Percentiles rank a stretch among this genome's conserved stretches.
phyloP scores from a whole-genome alignment of 2,113 vertebrate species.

The Microcebus jonahi region DNA sequence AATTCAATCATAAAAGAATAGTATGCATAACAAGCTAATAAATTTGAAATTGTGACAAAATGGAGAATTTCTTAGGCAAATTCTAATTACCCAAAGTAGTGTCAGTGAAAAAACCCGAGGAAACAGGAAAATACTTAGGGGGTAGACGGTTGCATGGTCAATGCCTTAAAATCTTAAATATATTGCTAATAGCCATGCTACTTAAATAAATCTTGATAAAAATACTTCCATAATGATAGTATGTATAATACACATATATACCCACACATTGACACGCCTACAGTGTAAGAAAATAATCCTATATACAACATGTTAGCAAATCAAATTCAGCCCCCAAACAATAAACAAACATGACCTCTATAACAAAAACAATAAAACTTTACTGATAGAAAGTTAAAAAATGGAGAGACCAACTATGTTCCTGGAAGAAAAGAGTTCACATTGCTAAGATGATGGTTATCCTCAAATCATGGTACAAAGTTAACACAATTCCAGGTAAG shows the following conservation, averaged over 20 bases:
- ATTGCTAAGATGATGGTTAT: not conserved
- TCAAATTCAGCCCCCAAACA: not conserved
- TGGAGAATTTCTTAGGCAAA: not conserved
- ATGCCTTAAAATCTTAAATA: not conserved
- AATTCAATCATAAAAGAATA: not conserved
- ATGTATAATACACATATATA: not conserved
- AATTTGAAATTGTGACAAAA: not conserved
- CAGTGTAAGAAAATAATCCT: not conserved
- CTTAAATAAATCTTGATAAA: not conserved
- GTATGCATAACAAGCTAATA: not conserved
- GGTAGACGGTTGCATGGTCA: not conserved
- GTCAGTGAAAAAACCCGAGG: not conserved
- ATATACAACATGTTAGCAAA: not conserved
- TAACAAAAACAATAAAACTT: not conserved
- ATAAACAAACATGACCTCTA: not conserved
- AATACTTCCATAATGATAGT: not conserved
- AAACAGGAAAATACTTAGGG: not conserved
- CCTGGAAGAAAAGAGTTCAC: not conserved
- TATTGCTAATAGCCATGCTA: not conserved
- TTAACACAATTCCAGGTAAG: not conserved
- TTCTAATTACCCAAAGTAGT: constrained; percentile 25
- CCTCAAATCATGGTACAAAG: not conserved
- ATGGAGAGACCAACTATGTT: not conserved
- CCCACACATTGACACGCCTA: not conserved
- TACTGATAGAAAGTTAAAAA: not conserved